Base-by-base conservation (phyloP, 2,888 invertebrate genomes). In the Phyllotreta cruciferae region DNA sequence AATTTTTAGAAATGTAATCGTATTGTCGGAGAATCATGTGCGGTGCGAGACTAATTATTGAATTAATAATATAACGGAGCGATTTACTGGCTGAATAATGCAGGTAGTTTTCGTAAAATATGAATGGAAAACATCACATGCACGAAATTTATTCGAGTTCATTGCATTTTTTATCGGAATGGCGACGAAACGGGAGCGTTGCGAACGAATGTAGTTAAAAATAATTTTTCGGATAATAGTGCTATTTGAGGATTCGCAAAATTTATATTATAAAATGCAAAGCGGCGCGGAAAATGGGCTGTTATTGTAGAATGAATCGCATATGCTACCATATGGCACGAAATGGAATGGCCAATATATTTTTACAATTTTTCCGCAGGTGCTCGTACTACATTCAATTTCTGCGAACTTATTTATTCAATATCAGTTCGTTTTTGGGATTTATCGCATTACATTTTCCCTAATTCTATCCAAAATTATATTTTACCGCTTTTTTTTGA, bases 81-180 rank as follows among this genome's bases (percentile, higher is more conserved):
- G 24, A 24, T 24, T 24, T 24, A 24, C 24, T 24, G 24, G 24
- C 24, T 41, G 41, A 54, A 41, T 24, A 57, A 38, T 57, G 24
- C 24, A 24, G 24, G 24, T 24, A 35, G 37, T 45, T 10, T 42
- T 45, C 13, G 57, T 39, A 4, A 60, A 44, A 50, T 53, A 14
- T 47, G 45, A 50, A 58, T 58, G 49, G 11, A 36, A 41, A 49
- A 41, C 58, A 63, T 66, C 62, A 66, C 63, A 64, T 53, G 55
- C 53, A 63, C 55, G 68, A 65, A 67, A 71, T 71, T 69, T 70
- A 70, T 71, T 70, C 57, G 64, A 67, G 66, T 71, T 70, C 55
- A 61, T 56, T 69, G 8, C 49, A 49, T 68, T 64, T 60, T 63
- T 54, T 62, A 37, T 57, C 49, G 53, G 62, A 56, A 60, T 60